Conservation (phyloP, 2,888 invertebrate genomes). For the Machimus rusticus region DNA sequence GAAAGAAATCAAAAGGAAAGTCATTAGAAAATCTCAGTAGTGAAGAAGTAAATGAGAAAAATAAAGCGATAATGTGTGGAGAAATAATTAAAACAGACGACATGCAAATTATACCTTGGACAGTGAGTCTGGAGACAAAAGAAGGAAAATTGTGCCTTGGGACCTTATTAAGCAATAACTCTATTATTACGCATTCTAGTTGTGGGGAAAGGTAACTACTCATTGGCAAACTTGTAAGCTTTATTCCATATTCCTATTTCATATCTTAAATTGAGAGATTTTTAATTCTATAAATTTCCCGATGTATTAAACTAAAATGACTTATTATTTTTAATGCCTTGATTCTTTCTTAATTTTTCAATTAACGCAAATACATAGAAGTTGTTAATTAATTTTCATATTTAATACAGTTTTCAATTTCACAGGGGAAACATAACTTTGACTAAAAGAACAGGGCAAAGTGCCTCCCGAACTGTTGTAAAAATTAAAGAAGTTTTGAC, state of each 20-base stretch:
- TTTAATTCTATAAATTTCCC: too few relatives aligned
- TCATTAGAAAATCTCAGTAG: background rate
- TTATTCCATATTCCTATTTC: too few relatives aligned
- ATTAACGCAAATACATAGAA: background rate
- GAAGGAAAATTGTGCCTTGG: background rate
- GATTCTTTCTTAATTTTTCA: background rate
- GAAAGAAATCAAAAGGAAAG: background rate
- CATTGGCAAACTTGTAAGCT: too few relatives aligned
- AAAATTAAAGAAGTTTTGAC: background rate
- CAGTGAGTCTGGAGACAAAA: background rate
- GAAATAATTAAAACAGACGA: background rate
- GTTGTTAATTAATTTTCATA: background rate
- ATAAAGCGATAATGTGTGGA: background rate
- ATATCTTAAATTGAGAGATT: too few relatives aligned
- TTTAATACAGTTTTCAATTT: background rate
- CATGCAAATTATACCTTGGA: background rate
- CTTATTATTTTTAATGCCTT: too few relatives aligned
- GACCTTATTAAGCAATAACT: background rate
- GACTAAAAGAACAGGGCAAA: background rate
- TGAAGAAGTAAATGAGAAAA: background rate
- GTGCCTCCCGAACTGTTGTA: background rate
- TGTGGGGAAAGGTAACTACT: background rate
- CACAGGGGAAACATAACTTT: background rate
- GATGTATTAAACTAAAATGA: too few relatives aligned
- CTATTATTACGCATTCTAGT: background rate